phyloP scores from a whole-genome alignment of 92 coral and sea anemone species.

The Porites lobata region DNA sequence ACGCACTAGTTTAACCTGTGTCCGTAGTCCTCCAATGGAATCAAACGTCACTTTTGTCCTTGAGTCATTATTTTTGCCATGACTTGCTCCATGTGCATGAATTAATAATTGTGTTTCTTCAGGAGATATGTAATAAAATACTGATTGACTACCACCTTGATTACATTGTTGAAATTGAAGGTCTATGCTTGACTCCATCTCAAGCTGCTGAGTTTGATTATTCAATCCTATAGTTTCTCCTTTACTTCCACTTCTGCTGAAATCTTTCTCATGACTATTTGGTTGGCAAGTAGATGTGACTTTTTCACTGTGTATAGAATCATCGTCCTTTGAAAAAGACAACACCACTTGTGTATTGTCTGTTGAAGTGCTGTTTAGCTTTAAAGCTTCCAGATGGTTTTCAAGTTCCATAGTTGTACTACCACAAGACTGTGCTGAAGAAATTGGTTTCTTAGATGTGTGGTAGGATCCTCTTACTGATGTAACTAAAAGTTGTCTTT shows the following conservation, averaged over 20 bases:
- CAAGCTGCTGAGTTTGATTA: not conserved
- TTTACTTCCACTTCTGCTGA: not conserved
- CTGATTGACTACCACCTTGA: conserved; percentile 1
- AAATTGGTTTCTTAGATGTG: not conserved
- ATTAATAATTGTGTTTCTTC: conserved; percentile 78
- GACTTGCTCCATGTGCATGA: conserved; percentile 47
- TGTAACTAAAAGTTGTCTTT: conserved; percentile 73
- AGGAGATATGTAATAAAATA: conserved; percentile 80
- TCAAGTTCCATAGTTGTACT: not conserved
- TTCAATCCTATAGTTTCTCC: not conserved
- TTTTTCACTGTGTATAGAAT: not conserved
- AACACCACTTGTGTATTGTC: not conserved
- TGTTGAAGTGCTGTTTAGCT: not conserved
- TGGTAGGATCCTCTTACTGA: conserved; percentile 13
- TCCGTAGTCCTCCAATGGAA: conserved; percentile 87
- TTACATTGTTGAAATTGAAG: not conserved
- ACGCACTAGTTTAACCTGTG: conserved; percentile 84
- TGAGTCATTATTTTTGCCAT: not conserved
- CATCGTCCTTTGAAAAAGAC: not conserved
- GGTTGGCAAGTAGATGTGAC: not conserved
- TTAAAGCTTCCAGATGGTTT: not conserved
- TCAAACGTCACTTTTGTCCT: conserved; percentile 73
- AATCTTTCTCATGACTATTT: not conserved
- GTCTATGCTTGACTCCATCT: not conserved
- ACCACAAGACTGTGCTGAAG: not conserved